These are phyloP conservation scores for Synergus umbraculus DNA, from an alignment of 2,888 invertebrate species.

Conservation along the genomic window DNA sequence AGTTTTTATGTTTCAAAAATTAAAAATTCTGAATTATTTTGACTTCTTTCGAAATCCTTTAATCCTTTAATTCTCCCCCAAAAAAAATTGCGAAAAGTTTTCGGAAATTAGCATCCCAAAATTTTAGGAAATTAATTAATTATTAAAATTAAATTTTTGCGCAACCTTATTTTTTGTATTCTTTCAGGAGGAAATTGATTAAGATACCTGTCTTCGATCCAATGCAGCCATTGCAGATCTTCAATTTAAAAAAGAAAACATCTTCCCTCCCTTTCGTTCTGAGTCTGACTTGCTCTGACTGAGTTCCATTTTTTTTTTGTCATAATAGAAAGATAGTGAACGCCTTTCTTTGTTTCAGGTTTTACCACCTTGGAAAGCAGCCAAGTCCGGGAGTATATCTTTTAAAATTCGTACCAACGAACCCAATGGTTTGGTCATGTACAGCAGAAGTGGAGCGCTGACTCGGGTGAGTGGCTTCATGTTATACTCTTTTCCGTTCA, in stretches of 20 bases:
- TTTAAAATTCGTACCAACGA: constrained; percentile 98
- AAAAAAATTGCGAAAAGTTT: too few relatives aligned
- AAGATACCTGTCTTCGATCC: not conserved
- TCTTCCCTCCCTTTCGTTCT: not conserved
- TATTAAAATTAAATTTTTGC: not conserved
- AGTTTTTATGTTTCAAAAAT: too few relatives aligned
- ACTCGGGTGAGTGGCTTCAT: constrained; percentile 65
- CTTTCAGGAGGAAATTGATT: not conserved
- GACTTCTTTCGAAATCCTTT: too few relatives aligned
- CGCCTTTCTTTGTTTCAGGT: constrained; percentile 80
- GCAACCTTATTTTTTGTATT: too few relatives aligned
- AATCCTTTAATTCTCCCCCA: too few relatives aligned
- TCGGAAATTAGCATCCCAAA: too few relatives aligned
- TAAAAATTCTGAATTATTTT: too few relatives aligned
- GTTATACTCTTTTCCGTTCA: constrained; percentile 40
- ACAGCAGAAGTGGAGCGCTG: constrained; percentile 86
- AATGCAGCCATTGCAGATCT: not conserved
- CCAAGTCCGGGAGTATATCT: constrained; percentile 92
- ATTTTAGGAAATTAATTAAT: not conserved
- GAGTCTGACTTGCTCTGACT: not conserved
- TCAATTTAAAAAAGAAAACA: not conserved
- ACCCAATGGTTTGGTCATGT: constrained; percentile 94
- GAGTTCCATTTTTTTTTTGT: constrained; percentile 3
- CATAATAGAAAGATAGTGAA: constrained; percentile 37
- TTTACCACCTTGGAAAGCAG: constrained; percentile 94